Evolutionary conservation across 2,888 invertebrate genomes (phyloP), one percentile per base, ranked within the genome.

Genomic region (Pseudoips prasinana): DNA sequence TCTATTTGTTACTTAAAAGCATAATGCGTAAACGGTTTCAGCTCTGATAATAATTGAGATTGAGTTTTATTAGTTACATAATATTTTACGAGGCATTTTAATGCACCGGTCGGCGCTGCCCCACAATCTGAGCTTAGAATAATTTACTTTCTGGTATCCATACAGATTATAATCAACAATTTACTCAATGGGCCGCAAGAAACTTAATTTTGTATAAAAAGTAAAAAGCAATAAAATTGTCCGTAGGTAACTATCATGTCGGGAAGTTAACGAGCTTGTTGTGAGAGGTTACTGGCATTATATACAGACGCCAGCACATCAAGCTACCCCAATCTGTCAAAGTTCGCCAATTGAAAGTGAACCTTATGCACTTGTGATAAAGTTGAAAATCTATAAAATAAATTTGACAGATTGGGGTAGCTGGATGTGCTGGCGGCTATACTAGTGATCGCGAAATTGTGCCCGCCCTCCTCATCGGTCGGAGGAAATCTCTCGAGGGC

Each of bases 241-340:
- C n/a, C n/a, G n/a, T 64, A 66, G 64, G 57, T 77, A 76, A 78
- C 74, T 68, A 80, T 74, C 66, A 71, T 74, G 74, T 67, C 53
- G 76, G 66, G 56, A 71, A 76, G 64, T 71, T 79, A 79, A 79
- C 79, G 69, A 80, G 69, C 59, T 70, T 59, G 72, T 73, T 71
- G 60, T 59, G 58, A 55, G 46, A 58, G 61, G 64, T 64, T 70
- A 66, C 68, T 63, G 59, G 59, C 58, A 58, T 58, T 60, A 61
- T n/a, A n/a, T n/a, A n/a, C n/a, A n/a, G n/a, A n/a, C n/a, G n/a
- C n/a, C n/a, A n/a, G n/a, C n/a, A n/a, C n/a, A n/a, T n/a, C n/a
- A n/a, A n/a, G n/a, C n/a, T n/a, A n/a, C n/a, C n/a, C n/a, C n/a
- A n/a, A n/a, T n/a, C n/a, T n/a, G n/a, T n/a, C n/a, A n/a, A n/a